Evolutionary conservation across 2,888 invertebrate species (phyloP).

Genomic region (Priocnemis perturbator): DNA sequence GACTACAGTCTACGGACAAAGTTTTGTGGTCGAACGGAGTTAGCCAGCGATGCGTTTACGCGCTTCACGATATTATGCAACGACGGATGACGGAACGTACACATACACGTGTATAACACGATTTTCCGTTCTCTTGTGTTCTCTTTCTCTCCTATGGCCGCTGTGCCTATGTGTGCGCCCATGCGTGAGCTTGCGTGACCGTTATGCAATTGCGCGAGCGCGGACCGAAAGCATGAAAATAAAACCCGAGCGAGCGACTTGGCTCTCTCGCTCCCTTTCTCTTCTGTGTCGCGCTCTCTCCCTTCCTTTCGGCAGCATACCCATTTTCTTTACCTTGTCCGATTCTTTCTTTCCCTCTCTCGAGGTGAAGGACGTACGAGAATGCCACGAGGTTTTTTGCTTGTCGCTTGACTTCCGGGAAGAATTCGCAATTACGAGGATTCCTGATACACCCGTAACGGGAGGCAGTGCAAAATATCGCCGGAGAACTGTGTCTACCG

Average conservation of each 20-base stretch:
- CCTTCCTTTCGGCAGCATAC: too few species aligned
- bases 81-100: neutral
- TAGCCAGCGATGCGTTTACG: neutral
- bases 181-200: constrained; percentile 44
- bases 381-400: constrained; percentile 9
- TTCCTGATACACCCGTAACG: too few species aligned
- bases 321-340: too few species aligned
- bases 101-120: neutral
- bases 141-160: neutral
- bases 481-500: too few species aligned
- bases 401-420: too few species aligned
- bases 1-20: too few species aligned
- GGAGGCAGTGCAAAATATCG: too few species aligned
- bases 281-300: neutral
- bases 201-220: constrained; percentile 61
- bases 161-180: too few species aligned
- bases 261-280: too few species aligned
- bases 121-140: neutral
- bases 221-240: constrained; percentile 59
- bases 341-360: constrained; percentile 34
- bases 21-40: too few species aligned
- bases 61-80: neutral
- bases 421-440: too few species aligned
- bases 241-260: constrained; percentile 43
- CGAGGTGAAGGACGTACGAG: constrained; percentile 58